Conservation (phyloP, 2,888 invertebrate genomes). For the Cabera pusaria region DNA sequence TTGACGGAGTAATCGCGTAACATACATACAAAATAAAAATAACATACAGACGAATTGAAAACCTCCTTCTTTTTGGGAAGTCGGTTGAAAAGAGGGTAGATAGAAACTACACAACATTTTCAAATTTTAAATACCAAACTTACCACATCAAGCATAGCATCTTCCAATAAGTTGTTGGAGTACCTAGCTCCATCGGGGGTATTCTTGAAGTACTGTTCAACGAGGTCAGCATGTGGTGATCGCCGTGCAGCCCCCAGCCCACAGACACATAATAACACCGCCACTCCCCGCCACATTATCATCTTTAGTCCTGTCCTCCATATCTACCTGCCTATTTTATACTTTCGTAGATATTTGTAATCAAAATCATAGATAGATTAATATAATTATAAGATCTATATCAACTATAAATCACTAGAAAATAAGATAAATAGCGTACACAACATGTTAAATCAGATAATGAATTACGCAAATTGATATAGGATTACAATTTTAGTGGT, state of each 20-base stretch:
- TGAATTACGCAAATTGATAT: too few relatives aligned
- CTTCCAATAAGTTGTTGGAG: constrained; percentile 46
- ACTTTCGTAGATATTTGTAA: constrained; percentile 15
- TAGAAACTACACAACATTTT: too few relatives aligned
- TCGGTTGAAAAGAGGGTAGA: too few relatives aligned
- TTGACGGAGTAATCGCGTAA: too few relatives aligned
- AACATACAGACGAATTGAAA: too few relatives aligned
- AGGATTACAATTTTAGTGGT: too few relatives aligned
- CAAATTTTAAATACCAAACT: constrained; percentile 22
- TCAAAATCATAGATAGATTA: constrained; percentile 24
- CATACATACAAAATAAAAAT: too few relatives aligned
- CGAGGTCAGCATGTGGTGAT: constrained; percentile 41
- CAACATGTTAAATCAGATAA: too few relatives aligned
- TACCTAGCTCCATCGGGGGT: constrained; percentile 33
- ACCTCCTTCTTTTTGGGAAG: too few relatives aligned
- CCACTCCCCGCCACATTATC: constrained; percentile 26
- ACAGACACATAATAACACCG: constrained; percentile 24
- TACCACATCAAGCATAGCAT: constrained; percentile 51
- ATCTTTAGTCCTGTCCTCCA: constrained; percentile 1
- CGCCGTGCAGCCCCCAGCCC: constrained; percentile 25
- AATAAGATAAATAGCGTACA: too few relatives aligned
- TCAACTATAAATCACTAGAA: constrained; percentile 16
- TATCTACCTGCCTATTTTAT: constrained; percentile 22
- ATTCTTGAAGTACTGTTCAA: constrained; percentile 32
- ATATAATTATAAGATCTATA: constrained; percentile 18